Base-by-base conservation (phyloP, 2,797 vertebrate genomes). In the Mus minutoides region DNA sequence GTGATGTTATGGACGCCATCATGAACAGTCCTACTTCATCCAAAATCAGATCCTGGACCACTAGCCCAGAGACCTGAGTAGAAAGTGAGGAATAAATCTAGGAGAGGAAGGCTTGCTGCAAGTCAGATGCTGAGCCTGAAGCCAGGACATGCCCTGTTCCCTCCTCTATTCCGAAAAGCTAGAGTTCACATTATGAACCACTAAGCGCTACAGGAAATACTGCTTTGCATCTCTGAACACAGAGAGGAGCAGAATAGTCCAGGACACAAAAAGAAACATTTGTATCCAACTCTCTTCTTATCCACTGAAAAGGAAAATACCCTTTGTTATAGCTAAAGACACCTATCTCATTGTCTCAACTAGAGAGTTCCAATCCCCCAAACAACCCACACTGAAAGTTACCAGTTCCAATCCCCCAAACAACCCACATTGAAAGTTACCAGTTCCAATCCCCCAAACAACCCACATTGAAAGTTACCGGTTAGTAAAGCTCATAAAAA, bases 141-240 rank as follows among this genome's bases (percentile, higher is more conserved):
- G 58, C 4, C 5, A 78, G 64, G 93, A 60, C 24, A 24, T n/a
- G 26, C 19, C 4, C 73, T 60, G 14, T 54, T 89, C 46, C 88
- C 29, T 34, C 52, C 76, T 88, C 77, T 78, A 24, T 40, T 88
- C 22, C 71, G 6, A 78, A 94, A 88, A 85, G 31, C 78, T 69
- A 8, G 46, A 96, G 93, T 75, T 94, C 49, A 88, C 94, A 75
- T 54, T 71, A 75, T 95, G 96, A 69, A 75, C 46, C 92, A 96
- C 7, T 22, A 91, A 54, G 49, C 92, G 75, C 88, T 3, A 8
- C 54, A 94, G 88, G 2, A 16, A 93, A 46, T 67, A 10, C 24
- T 7, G 21, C 46, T 89, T 80, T 64, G 31, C 10, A 34, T 43
- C 64, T 86, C n/a, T 75, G n/a, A 82, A 86, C 8, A 92, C 46